Evolutionary conservation across 2,113 vertebrate species (phyloP).

Genomic region (Craseonycteris thonglongyai): DNA sequence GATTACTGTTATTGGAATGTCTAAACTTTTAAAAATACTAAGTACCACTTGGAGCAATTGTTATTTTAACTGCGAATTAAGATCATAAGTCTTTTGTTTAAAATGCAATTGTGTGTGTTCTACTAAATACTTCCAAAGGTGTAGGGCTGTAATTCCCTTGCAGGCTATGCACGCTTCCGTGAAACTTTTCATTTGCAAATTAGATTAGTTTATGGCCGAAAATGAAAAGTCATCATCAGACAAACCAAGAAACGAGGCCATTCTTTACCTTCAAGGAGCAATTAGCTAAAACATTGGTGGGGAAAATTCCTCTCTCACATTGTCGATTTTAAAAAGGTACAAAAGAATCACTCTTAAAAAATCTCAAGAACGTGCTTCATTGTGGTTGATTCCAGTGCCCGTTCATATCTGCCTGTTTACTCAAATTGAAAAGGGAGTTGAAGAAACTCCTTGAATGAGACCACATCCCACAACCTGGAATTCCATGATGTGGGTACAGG

Average conservation of each 20-base stretch:
- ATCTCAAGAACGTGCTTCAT: neutral
- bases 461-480: neutral
- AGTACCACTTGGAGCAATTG: constrained; percentile 74
- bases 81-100: constrained; percentile 74
- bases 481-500: rapidly evolving
- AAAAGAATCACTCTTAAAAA: neutral
- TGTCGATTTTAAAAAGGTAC: neutral
- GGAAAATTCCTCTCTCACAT: constrained; percentile 48
- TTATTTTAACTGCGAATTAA: constrained; percentile 75
- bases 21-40: constrained; percentile 76
- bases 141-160: constrained; percentile 70
- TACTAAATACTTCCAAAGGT: constrained; percentile 58
- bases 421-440: neutral
- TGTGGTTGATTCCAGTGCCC: neutral
- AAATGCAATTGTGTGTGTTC: constrained; percentile 55
- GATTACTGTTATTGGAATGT: constrained; percentile 61
- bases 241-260: constrained; percentile 65
- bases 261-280: constrained; percentile 72
- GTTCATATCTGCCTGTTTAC: neutral
- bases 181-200: constrained; percentile 81
- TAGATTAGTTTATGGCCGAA: constrained; percentile 77
- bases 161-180: constrained; percentile 71
- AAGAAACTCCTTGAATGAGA: neutral
- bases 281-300: constrained; percentile 71
- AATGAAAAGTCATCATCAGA: constrained; percentile 75